Evolutionary conservation across 2,797 vertebrate species (phyloP).

Genomic region (Syncerus caffer): DNA sequence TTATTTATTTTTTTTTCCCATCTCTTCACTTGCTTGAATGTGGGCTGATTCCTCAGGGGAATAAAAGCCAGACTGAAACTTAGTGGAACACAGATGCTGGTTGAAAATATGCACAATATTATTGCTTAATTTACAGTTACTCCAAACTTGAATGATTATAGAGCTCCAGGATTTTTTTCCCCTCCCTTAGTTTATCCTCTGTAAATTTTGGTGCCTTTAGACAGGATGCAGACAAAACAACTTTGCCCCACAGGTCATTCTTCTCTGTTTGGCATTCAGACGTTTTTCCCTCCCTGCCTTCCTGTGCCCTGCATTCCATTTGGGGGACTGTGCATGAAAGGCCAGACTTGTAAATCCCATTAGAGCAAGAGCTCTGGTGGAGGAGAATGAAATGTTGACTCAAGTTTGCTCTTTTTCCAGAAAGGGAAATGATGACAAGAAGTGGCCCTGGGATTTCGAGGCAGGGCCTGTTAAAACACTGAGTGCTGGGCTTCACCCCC

Average conservation of each 20-base stretch:
- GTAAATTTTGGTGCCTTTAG: conserved; percentile 70
- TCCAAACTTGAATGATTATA: conserved; percentile 77
- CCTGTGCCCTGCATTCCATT: conserved; percentile 60
- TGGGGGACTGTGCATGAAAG: conserved; percentile 46
- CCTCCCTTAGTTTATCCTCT: conserved; percentile 76
- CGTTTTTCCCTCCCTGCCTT: background rate
- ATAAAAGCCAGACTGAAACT: conserved; percentile 79
- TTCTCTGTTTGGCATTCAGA: conserved; percentile 43
- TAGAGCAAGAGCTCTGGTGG: conserved; percentile 2
- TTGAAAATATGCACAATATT: conserved; percentile 70
- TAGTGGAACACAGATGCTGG: conserved; percentile 65
- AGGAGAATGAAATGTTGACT: background rate
- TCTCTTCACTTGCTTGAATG: conserved; percentile 75
- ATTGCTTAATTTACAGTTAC: conserved; percentile 79
- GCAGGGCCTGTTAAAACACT: background rate
- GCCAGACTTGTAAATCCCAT: conserved; percentile 54
- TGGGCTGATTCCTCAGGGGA: conserved; percentile 79
- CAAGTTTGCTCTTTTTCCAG: background rate
- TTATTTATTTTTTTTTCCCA: conserved; percentile 71
- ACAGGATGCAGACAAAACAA: conserved; percentile 71
- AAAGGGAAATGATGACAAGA: conserved; percentile 8
- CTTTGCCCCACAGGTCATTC: conserved; percentile 52
- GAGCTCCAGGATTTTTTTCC: conserved; percentile 59
- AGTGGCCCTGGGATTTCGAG: background rate
- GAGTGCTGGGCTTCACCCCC: background rate